Percentiles rank a stretch among this genome's conserved stretches.
Evolutionary conservation across 2,888 invertebrate genomes (phyloP).

Genomic region (Nowickia ferox): DNA sequence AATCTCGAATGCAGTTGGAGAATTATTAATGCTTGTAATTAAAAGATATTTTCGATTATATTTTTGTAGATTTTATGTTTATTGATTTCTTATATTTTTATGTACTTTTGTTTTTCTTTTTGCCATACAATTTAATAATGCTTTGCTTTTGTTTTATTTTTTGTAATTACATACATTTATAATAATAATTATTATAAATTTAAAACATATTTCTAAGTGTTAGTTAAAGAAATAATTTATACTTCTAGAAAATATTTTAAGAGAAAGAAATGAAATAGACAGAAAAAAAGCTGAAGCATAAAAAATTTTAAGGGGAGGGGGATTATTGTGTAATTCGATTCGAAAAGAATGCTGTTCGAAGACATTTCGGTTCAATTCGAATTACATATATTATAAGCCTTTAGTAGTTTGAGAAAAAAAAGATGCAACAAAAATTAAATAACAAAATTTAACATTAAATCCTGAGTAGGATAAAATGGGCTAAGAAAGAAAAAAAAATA

Average conservation of each 20-base stretch:
- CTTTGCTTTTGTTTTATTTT: conserved; percentile 67
- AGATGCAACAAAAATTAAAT: conserved; percentile 7
- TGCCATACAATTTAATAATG: conserved; percentile 70
- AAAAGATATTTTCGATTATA: conserved; percentile 30
- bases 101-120: conserved; percentile 34
- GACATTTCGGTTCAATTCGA: too few species aligned
- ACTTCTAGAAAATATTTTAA: conserved; percentile 32
- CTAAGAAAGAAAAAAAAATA: not conserved
- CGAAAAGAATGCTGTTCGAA: too few species aligned
- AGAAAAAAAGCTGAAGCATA: conserved; percentile 4
- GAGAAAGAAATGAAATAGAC: conserved; percentile 11
- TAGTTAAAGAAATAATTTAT: conserved; percentile 65
- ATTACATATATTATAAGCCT: too few species aligned
- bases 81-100: conserved; percentile 62
- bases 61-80: conserved; percentile 55
- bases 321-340: too few species aligned
- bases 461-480: conserved; percentile 32
- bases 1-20: not conserved
- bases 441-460: conserved; percentile 42
- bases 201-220: conserved; percentile 69
- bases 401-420: not conserved
- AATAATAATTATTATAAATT: conserved; percentile 71
- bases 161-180: conserved; percentile 71
- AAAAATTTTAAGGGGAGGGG: too few species aligned
- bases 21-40: not conserved